phyloP scores from a whole-genome alignment of 2,113 vertebrate species.

The Sceloporus undulatus region DNA sequence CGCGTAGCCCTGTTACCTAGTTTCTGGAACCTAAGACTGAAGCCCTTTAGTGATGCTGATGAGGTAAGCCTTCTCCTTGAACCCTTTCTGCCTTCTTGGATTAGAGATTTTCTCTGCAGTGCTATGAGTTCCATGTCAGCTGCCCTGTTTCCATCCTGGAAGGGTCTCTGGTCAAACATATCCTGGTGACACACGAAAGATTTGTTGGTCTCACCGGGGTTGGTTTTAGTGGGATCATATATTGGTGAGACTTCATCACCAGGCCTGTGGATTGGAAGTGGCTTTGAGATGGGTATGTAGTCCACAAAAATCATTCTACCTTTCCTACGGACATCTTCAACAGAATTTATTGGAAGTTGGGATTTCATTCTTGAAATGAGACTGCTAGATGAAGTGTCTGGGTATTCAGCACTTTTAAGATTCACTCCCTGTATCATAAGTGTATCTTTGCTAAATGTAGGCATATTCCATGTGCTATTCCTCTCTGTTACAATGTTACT shows the following conservation, averaged over 20 bases:
- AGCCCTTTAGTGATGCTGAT: neutral
- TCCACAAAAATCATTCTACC: slow-evolving; percentile 6
- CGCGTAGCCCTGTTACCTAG: neutral
- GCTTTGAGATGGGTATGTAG: slow-evolving; percentile 45
- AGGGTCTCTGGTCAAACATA: neutral
- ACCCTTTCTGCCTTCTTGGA: slow-evolving; percentile 2
- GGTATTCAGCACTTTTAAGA: neutral
- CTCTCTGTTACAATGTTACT: neutral
- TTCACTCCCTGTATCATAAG: slow-evolving; percentile 40
- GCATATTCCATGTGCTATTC: neutral
- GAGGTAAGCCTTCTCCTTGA: no score
- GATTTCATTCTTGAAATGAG: neutral
- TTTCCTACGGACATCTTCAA: slow-evolving; percentile 1
- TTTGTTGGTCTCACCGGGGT: neutral
- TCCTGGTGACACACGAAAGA: neutral
- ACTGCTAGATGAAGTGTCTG: neutral
- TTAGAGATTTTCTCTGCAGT: neutral
- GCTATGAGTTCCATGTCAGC: neutral
- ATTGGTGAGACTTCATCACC: neutral
- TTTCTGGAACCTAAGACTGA: neutral
- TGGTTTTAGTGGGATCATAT: neutral
- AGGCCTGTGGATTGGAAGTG: slow-evolving; percentile 17
- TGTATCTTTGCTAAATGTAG: slow-evolving; percentile 3
- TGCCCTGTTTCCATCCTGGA: neutral
- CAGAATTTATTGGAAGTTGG: neutral